phyloP scores from a whole-genome alignment of 1,140 invertebrate genomes.

The Elymnias hypermnestra region DNA sequence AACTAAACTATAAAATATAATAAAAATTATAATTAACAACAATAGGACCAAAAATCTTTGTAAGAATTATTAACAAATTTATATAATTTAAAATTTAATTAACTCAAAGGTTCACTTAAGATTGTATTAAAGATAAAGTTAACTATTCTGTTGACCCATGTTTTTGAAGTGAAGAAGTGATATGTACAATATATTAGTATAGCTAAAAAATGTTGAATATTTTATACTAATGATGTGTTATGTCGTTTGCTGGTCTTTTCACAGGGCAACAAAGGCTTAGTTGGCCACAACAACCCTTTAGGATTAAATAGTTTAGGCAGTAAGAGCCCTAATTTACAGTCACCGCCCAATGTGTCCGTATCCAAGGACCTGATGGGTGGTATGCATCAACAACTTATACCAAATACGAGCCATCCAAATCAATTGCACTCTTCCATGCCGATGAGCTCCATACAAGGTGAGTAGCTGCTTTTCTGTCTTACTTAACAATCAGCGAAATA shows the following conservation, averaged over 20 bases:
- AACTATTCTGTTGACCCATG: too few relatives aligned
- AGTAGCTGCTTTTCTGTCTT: conserved; percentile 21
- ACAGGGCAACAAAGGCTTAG: conserved; percentile 85
- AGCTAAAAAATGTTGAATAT: too few relatives aligned
- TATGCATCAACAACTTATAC: conserved; percentile 75
- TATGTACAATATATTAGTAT: too few relatives aligned
- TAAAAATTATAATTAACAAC: too few relatives aligned
- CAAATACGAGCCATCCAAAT: conserved; percentile 75
- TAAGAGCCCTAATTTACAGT: conserved; percentile 89
- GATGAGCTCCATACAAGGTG: conserved; percentile 82
- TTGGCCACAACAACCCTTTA: conserved; percentile 81
- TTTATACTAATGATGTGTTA: conserved; percentile 48
- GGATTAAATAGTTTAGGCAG: conserved; percentile 83
- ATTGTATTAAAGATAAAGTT: too few relatives aligned
- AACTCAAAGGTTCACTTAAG: too few relatives aligned
- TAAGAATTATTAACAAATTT: too few relatives aligned
- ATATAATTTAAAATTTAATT: too few relatives aligned
- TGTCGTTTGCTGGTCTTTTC: conserved; percentile 64
- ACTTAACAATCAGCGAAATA: too few relatives aligned
- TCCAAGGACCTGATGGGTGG: conserved; percentile 73
- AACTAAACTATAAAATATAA: too few relatives aligned
- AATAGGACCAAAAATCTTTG: too few relatives aligned
- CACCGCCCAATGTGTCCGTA: conserved; percentile 84
- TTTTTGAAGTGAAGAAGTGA: too few relatives aligned
- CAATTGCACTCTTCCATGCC: conserved; percentile 73